A percentile compares a stretch with the other conserved stretches of the same genome.
Conservation (phyloP, 1,140 invertebrate species). For the Pantala flavescens region DNA sequence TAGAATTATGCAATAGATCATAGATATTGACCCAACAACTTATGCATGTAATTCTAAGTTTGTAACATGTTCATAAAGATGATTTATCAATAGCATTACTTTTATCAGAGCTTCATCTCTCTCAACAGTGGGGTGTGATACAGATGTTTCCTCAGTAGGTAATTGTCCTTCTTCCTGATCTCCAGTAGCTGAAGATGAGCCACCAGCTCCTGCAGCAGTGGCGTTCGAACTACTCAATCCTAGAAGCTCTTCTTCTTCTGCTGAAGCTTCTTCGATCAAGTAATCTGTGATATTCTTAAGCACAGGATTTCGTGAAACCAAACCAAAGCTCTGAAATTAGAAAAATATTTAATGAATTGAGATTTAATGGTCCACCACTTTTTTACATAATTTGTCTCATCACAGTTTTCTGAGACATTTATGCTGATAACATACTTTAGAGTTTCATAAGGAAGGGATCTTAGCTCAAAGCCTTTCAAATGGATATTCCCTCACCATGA, state of each 20-base stretch:
- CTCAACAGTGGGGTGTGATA: slow-evolving; percentile 54
- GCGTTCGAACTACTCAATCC: slow-evolving; percentile 45
- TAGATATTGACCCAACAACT: too few relatives aligned
- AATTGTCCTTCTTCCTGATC: slow-evolving; percentile 44
- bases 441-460: too few relatives aligned
- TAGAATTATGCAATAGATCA: too few relatives aligned
- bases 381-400: too few relatives aligned
- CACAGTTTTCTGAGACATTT: too few relatives aligned
- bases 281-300: slow-evolving; percentile 96
- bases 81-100: slow-evolving; percentile 39
- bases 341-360: not conserved
- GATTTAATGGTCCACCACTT: too few relatives aligned
- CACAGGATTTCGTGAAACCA: slow-evolving; percentile 88
- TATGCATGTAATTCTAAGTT: too few relatives aligned
- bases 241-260: slow-evolving; percentile 93
- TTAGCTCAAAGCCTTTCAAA: too few relatives aligned
- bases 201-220: slow-evolving; percentile 8
- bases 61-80: too few relatives aligned
- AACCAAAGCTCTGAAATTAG: slow-evolving; percentile 49
- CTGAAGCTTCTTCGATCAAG: slow-evolving; percentile 94
- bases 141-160: slow-evolving; percentile 39
- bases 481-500: too few relatives aligned
- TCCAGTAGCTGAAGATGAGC: slow-evolving; percentile 29
- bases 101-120: slow-evolving; percentile 64
- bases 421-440: too few relatives aligned